Base-by-base conservation (phyloP, 1,140 invertebrate genomes). In the Trichomalopsis sarcophagae region DNA sequence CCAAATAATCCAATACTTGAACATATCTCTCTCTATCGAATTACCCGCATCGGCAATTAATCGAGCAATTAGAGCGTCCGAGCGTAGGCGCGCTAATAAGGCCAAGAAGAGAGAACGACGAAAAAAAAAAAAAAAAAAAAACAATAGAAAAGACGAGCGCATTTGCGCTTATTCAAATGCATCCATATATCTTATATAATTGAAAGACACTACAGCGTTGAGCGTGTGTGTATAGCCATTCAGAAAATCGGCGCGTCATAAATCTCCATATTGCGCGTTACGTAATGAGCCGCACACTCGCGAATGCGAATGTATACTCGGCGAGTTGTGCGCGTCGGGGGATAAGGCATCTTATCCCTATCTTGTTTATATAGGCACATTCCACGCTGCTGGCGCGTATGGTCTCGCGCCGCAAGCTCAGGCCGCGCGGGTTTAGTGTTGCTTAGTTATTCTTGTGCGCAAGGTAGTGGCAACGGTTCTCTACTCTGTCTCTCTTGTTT, bases 291-390 rank as follows among this genome's bases (percentile, higher is more conserved):
- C 23, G 44, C 17, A 44, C 74, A 73, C 36, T 50, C 75, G 50
- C 82, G 55, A 40, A 62, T 62, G 55, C 21, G 55, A 62, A 62
- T 62, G 7, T 36, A 21, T 21, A 21, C 17, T 5, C 55, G 17
- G 55, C 21, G 55, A 33, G 27, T 71, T 13, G 68, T 30, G 27
- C 55, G 55, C 55, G 55, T 62, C 55, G 27, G 69, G 69, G 82
- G 75, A 78, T 82, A 76, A 76, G 21, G 17, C 36, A 68, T 44
- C 44, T 83, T 33, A 83, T 62, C 73, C 73, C 74, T 62, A 79
- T 84, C 75, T 55, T 79, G 82, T 84, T 71, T 79, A 84, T 50
- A 73, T 79, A 79, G 76, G 10, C 76, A 79, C 82, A 84, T 84
- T 84, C 82, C 82, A 30, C 69, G 69, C 44, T 77, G 68, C n/a